Evolutionary conservation across 2,113 vertebrate genomes (phyloP).

Genomic region (Eubucco bourcierii): DNA sequence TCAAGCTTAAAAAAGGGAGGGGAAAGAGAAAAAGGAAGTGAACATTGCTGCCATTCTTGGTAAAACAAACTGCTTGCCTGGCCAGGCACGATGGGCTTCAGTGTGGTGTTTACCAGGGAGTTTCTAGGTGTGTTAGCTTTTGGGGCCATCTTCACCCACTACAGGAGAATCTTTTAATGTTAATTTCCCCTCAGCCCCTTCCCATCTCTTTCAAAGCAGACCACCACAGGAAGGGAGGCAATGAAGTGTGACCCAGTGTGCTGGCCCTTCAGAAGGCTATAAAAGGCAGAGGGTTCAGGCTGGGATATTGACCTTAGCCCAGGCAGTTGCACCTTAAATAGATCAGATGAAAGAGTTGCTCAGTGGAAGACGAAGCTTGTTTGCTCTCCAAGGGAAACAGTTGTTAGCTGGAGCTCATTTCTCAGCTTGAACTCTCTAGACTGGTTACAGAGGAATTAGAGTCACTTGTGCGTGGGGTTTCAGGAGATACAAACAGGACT

Average conservation of each 20-base stretch:
- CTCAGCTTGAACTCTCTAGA: background rate
- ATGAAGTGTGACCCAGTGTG: accelerated
- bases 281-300: constrained; percentile 21
- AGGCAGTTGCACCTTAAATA: constrained; percentile 45
- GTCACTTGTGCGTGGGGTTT: accelerated
- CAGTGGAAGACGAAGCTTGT: background rate
- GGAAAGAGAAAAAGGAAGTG: background rate
- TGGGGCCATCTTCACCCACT: background rate
- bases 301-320: constrained; percentile 29
- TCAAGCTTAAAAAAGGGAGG: background rate
- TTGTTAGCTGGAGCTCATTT: background rate
- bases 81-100: background rate
- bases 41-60: accelerated
- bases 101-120: accelerated
- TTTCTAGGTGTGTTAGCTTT: background rate
- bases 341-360: background rate
- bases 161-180: background rate
- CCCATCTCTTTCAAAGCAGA: background rate
- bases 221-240: background rate
- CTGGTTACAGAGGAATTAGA: background rate
- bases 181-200: background rate
- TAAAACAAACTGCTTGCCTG: background rate
- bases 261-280: background rate
- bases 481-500: accelerated
- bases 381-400: accelerated